Conservation (phyloP, 1,140 invertebrate species). For the Leptestheria dahalacensis region DNA sequence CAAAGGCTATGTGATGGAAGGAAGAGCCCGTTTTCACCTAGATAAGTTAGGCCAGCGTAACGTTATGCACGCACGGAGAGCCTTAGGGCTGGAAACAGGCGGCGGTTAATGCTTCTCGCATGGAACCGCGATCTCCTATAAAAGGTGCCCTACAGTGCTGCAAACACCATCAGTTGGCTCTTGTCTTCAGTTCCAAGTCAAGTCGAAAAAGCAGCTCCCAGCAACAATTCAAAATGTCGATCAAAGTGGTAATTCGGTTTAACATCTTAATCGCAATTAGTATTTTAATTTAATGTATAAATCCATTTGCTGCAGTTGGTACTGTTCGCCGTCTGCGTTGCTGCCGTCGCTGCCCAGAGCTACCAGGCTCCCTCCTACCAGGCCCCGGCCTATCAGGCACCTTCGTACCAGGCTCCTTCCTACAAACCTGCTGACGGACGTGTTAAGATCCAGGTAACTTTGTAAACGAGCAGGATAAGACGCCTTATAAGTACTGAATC, state of each 20-base stretch:
- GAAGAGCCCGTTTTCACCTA: background rate
- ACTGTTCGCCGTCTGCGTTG: slow-evolving; percentile 5
- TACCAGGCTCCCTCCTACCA: slow-evolving; percentile 13
- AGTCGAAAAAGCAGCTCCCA: background rate
- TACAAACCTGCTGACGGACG: slow-evolving; percentile 12
- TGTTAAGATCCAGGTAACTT: slow-evolving; percentile 17
- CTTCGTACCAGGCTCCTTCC: slow-evolving; percentile 12
- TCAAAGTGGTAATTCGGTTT: slow-evolving; percentile 1
- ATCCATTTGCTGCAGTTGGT: slow-evolving; percentile 7
- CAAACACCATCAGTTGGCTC: background rate
- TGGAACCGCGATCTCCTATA: too few relatives aligned
- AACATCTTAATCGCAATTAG: too few relatives aligned
- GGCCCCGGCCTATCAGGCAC: slow-evolving; percentile 1
- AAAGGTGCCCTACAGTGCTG: too few relatives aligned
- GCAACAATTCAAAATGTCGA: background rate
- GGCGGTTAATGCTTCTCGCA: too few relatives aligned
- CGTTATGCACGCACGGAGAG: too few relatives aligned
- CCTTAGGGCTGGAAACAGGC: too few relatives aligned
- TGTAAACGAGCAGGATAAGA: too few relatives aligned
- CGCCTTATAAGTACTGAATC: too few relatives aligned
- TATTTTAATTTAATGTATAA: too few relatives aligned
- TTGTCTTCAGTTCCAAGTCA: background rate
- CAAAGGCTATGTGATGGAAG: background rate
- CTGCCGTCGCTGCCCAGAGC: slow-evolving; percentile 5
- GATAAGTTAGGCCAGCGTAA: background rate